Base-by-base conservation (phyloP, 2,888 invertebrate species). In the Parasteatoda lunata region DNA sequence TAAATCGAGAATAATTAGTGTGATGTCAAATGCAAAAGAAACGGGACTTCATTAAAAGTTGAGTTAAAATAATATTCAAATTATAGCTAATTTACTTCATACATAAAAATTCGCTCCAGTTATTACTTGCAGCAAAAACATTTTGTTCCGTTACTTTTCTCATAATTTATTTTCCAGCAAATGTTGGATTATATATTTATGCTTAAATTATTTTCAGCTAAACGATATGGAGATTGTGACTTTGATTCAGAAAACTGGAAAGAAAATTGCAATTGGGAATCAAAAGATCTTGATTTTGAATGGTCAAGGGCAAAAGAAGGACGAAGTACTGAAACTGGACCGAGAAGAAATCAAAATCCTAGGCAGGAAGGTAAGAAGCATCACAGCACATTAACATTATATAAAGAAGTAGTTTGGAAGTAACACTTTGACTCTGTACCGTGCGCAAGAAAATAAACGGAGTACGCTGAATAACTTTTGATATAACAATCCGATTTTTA, bases 241-340 rank as follows among this genome's bases (percentile, higher is more conserved):
- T 88, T 88, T 64, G 82, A 88, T 59, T 5, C 64, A 5, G 77
- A 84, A 8, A 64, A 84, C 11, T 88, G 85, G 85, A 48, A 64
- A 13, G 64, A 78, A 3, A 47, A 45, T 3, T 88, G 88, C n/a
- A 45, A 75, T 3, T 88, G 82, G 78, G 5, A 69, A 8, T 59
- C 72, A 8, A 73, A 68, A 45, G 52, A 76, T 4, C n/a, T 73
- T 15, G 77, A 82, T n/a, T 84, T 88, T 49, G 75, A 85, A 3
- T 88, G 88, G 88, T 49, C 77, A 4, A 77, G 77, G 45, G 85
- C 77, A 4, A 75, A 70, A 4, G 52, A 69, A 47, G 59, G 68
- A 9, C 72, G 77, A 9, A 88, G 73, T 15, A 30, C 45, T 3
- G 52, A 82, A n/a, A 88, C 88, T 4, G 88, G 88, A 7, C 88